Conservation (phyloP, 2,888 invertebrate species). For the Leptinotarsa juncta region DNA sequence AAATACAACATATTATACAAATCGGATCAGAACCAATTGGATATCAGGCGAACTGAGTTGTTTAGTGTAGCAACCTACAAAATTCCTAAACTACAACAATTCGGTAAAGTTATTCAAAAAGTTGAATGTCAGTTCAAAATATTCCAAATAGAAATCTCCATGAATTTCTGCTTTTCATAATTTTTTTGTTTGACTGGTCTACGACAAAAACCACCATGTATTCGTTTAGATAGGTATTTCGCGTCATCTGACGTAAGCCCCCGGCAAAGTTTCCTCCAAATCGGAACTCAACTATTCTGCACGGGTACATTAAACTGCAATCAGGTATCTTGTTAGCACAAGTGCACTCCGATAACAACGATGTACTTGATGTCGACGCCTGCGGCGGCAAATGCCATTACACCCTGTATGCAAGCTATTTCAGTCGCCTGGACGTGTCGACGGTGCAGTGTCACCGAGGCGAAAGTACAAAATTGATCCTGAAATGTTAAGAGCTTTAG, state of each 20-base stretch:
- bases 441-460: neutral
- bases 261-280: neutral
- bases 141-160: no score
- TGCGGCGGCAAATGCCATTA: constrained; percentile 1
- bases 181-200: no score
- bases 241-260: neutral
- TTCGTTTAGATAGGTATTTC: neutral
- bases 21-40: no score
- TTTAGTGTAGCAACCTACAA: no score
- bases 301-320: neutral
- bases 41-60: no score
- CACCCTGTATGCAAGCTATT: constrained; percentile 11
- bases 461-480: constrained; percentile 6
- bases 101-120: no score
- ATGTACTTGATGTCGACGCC: neutral
- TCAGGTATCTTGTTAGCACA: constrained; percentile 11
- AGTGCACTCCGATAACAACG: constrained; percentile 6
- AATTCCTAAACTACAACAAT: no score
- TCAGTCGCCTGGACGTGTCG: constrained; percentile 8
- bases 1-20: no score
- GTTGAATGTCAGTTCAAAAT: no score
- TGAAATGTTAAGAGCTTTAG: constrained; percentile 2
- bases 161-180: no score
- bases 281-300: neutral
- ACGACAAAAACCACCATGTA: no score